Base-by-base conservation (phyloP, 2,113 vertebrate genomes). In the Rhabdornis inornatus region DNA sequence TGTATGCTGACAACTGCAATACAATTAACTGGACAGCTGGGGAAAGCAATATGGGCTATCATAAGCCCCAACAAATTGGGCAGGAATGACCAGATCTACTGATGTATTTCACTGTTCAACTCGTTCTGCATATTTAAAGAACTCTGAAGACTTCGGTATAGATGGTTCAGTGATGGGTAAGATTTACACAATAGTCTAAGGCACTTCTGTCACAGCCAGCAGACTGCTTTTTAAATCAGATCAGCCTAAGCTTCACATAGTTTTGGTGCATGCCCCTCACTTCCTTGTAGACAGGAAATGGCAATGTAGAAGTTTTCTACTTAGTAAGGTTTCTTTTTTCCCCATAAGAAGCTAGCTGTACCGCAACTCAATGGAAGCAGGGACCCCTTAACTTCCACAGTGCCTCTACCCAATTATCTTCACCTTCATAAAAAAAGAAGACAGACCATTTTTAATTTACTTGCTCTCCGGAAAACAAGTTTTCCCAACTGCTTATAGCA, bases 331-430 rank as follows among this genome's bases (percentile, higher is more conserved):
- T 71, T 63, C 27, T 70, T 59, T 61, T 40, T 12, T 6, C 20
- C 28, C 11, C 22, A 31, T 47, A 84, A 82, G 27, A 60, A 82
- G 44, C 15, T 69, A 22, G 4, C 20, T 79, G 31, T 19, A 85
- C 5, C 71, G 21, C 11, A 72, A 87, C 4, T 44, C 1, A 2
- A 4, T 7, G 0, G 1, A 66, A 20, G 25, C 4, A 75, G 64
- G 53, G 23, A 52, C 17, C 2, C 16, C 4, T 45, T 10, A 2
- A 33, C 6, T 30, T 37, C 42, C 0, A 2, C 18, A 40, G 17
- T 28, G 74, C 9, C 10, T 78, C 45, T 53, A 61, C 6, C 8
- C 22, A 76, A 17, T 49, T 69, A 72, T 21, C 30, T 75, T 25
- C 31, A 30, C 31, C 24, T 64, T 72, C 13, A 49, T n/a, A 65